Evolutionary conservation across 1,140 invertebrate species (phyloP), one percentile per base, ranked within the genome.

Genomic region (Drosophila chauvacae): DNA sequence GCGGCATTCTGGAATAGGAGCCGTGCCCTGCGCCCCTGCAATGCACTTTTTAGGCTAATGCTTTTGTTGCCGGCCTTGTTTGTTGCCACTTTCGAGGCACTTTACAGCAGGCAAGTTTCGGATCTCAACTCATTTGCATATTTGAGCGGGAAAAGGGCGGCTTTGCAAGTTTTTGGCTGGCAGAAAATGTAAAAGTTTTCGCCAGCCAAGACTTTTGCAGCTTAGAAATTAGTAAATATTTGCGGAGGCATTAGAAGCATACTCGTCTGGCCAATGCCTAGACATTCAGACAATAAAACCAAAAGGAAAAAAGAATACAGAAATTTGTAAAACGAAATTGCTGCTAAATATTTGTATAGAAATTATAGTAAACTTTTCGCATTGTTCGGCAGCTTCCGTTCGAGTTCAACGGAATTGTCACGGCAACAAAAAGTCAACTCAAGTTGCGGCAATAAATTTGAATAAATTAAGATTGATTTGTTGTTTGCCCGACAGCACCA

Each of bases 391-490:
- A 37, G 78, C 68, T 79, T 79, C 61, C 71, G 69, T 72, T 71
- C 44, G 51, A 51, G 44, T 73, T 78, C 30, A 23, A 39, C 35
- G 35, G 26, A 37, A 44, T 57, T 11, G 26, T 57, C 42, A 75
- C 45, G 47, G 65, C 51, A 64, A 44, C 44, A 48, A 63, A 60
- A 65, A 76, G 77, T 45, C 48, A 28, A 69, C 16, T 69, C 44
- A 70, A 66, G 50, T 65, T 56, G 51, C 57, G 42, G 72, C 51
- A 78, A 90, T 88, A 88, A 79, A 81, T 88, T 90, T 81, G 85
- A 82, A 88, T 88, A 69, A 81, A 88, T 88, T 84, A 77, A 83
- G 68, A 80, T 84, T 77, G 80, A 87, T 81, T 84, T 90, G 77
- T 73, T 82, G 63, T 77, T 84, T 77, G 60, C 50, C 35, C 55